phyloP scores from a whole-genome alignment of 2,113 vertebrate species.

The Mixornis gularis region DNA sequence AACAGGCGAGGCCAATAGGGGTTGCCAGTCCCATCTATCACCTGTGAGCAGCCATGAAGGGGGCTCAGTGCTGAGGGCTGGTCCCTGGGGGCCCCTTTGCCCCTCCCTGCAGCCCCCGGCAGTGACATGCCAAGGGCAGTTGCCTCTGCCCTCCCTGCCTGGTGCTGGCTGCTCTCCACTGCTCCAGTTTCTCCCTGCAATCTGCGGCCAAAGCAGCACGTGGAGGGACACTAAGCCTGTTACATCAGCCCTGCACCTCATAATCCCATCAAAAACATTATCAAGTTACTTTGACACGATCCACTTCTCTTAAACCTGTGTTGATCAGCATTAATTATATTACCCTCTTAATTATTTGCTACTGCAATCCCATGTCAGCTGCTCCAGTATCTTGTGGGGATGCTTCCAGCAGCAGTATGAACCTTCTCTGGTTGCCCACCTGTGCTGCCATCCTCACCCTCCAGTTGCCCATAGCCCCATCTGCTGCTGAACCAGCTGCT shows the following conservation, averaged over 20 bases:
- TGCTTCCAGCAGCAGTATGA: neutral
- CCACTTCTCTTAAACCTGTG: slow-evolving; percentile 60
- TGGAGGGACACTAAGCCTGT: slow-evolving; percentile 27
- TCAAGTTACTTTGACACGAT: slow-evolving; percentile 62
- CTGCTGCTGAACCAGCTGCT: neutral
- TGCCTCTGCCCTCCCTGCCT: accelerated
- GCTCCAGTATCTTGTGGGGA: neutral
- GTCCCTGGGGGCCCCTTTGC: neutral
- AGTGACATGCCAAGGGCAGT: neutral
- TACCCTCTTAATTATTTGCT: slow-evolving; percentile 65
- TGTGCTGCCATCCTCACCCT: accelerated
- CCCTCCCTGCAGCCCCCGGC: neutral
- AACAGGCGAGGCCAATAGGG: accelerated
- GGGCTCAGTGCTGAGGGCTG: neutral
- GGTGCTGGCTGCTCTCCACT: neutral
- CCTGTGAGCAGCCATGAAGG: neutral
- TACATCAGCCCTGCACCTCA: slow-evolving; percentile 22
- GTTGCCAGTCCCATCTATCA: neutral
- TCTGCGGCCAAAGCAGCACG: neutral
- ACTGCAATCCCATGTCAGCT: slow-evolving; percentile 33
- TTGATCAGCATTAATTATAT: slow-evolving; percentile 64
- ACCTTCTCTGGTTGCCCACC: neutral
- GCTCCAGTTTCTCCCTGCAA: neutral
- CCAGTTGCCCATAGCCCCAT: neutral
- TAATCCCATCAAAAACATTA: slow-evolving; percentile 64